phyloP scores from a whole-genome alignment of 2,888 invertebrate genomes.

The Nomada flava region DNA sequence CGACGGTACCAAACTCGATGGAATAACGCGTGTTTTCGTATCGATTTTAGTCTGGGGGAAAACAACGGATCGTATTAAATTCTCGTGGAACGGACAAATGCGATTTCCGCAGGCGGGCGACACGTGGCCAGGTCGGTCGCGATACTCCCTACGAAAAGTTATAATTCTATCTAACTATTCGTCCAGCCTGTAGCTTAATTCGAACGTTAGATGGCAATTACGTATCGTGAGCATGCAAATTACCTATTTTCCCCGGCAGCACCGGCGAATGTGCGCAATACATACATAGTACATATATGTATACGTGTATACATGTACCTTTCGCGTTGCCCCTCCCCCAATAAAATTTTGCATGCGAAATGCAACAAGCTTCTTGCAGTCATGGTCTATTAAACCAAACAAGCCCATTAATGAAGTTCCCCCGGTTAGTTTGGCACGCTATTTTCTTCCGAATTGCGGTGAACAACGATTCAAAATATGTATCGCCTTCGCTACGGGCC shows the following conservation, averaged over 20 bases:
- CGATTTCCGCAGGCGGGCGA: conserved; percentile 12
- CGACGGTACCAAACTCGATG: too few species aligned
- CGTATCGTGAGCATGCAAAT: conserved; percentile 57
- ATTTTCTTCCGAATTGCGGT: conserved; percentile 8
- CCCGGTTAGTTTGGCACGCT: conserved; percentile 11
- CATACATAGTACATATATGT: neutral
- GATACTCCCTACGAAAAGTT: conserved; percentile 53
- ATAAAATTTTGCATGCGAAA: conserved; percentile 40
- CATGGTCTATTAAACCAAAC: conserved; percentile 44
- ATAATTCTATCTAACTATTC: conserved; percentile 67
- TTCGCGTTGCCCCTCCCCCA: conserved; percentile 16
- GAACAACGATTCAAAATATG: too few species aligned
- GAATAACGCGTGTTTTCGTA: neutral
- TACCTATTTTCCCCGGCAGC: conserved; percentile 38
- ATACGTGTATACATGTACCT: neutral
- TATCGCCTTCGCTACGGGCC: neutral
- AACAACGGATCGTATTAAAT: conserved; percentile 34
- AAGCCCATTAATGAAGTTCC: conserved; percentile 40
- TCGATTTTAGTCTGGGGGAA: conserved; percentile 12
- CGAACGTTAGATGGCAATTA: conserved; percentile 66
- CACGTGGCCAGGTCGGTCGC: neutral
- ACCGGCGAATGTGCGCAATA: neutral
- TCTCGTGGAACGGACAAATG: conserved; percentile 11
- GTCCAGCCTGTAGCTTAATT: conserved; percentile 56
- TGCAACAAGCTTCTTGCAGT: conserved; percentile 42